These are phyloP conservation scores for Carterocephalus palaemon DNA, from an alignment of 2,888 invertebrate species.

Conservation along the genomic window DNA sequence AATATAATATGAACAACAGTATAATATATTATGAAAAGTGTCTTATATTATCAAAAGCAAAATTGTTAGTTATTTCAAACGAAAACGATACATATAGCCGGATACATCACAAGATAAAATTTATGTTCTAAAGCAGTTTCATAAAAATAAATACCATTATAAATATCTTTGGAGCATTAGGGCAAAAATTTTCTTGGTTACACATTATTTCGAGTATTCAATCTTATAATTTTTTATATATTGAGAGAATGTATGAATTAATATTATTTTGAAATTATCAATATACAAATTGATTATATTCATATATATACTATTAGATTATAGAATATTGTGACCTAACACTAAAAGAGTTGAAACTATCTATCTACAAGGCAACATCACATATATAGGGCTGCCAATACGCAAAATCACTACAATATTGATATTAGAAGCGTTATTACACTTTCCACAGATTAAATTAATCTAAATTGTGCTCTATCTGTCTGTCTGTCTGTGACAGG, in stretches of 20 bases:
- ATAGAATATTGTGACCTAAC: slow-evolving; percentile 27
- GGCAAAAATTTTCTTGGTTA: slow-evolving; percentile 8
- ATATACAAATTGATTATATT: slow-evolving; percentile 16
- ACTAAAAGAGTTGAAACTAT: slow-evolving; percentile 24
- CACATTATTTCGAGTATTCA: slow-evolving; percentile 1
- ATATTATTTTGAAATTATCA: slow-evolving; percentile 4
- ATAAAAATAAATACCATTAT: slow-evolving; percentile 4
- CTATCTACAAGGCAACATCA: slow-evolving; percentile 23
- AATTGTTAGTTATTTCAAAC: no score
- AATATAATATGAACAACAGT: no score
- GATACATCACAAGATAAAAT: no score
- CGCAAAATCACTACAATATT: slow-evolving; percentile 9
- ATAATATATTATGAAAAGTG: no score
- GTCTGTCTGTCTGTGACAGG: slow-evolving; percentile 1
- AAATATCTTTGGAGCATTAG: slow-evolving; percentile 22
- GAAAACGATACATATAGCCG: no score
- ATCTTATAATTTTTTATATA: background rate
- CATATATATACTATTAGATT: slow-evolving; percentile 13
- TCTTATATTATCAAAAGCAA: no score
- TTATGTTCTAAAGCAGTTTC: background rate
- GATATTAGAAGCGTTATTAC: slow-evolving; percentile 26
- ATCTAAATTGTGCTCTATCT: slow-evolving; percentile 48
- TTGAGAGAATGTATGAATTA: slow-evolving; percentile 11
- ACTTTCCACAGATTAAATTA: slow-evolving; percentile 29
- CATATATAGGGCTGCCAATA: slow-evolving; percentile 20